A percentile compares a stretch with the other conserved stretches of the same genome.
phyloP scores from a whole-genome alignment of 2,888 invertebrate species.

The Athripsodes cinereus region DNA sequence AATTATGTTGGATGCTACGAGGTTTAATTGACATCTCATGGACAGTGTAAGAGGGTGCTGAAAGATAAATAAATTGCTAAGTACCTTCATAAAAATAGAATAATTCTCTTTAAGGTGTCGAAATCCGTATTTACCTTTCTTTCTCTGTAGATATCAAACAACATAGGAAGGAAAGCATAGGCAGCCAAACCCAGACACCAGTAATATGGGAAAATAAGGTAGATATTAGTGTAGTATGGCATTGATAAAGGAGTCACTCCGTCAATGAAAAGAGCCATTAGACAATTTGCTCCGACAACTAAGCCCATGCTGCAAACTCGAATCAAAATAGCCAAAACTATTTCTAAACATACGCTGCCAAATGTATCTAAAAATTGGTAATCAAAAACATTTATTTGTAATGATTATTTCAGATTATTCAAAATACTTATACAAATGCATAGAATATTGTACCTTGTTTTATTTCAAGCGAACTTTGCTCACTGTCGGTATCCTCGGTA shows the following conservation, averaged over 20 bases:
- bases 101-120: too few relatives aligned
- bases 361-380: too few relatives aligned
- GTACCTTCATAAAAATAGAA: too few relatives aligned
- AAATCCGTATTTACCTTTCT: conserved; percentile 19
- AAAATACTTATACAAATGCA: too few relatives aligned
- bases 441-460: too few relatives aligned
- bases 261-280: conserved; percentile 17
- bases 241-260: conserved; percentile 15
- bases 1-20: conserved; percentile 17
- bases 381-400: too few relatives aligned
- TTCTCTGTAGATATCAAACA: conserved; percentile 17
- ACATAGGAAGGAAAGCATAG: conserved; percentile 7
- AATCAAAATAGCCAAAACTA: background rate
- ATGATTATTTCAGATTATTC: too few relatives aligned
- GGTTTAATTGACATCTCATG: conserved; percentile 18
- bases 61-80: too few relatives aligned
- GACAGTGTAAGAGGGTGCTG: conserved; percentile 16
- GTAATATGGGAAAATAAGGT: conserved; percentile 23
- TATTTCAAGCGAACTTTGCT: too few relatives aligned
- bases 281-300: conserved; percentile 3
- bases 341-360: background rate
- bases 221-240: conserved; percentile 25
- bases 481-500: too few relatives aligned
- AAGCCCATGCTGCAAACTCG: conserved; percentile 13
- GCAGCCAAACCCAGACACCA: conserved; percentile 21